These are phyloP conservation scores for Chauna torquata DNA, from an alignment of 2,113 vertebrate species.

Conservation along the genomic window DNA sequence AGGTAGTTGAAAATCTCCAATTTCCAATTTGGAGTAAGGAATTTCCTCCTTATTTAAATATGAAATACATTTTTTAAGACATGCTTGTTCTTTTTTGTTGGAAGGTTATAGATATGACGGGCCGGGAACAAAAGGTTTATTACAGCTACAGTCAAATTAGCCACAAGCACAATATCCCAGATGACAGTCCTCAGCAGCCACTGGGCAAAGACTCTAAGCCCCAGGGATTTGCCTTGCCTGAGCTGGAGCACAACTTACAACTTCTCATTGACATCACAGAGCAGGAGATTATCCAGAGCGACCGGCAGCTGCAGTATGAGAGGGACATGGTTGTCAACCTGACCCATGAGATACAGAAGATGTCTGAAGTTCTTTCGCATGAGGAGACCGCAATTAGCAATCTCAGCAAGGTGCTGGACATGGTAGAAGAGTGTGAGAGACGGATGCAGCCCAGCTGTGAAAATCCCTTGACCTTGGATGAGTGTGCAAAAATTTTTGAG, in stretches of 20 bases:
- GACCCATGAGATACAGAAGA: constrained; percentile 87
- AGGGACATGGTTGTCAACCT: constrained; percentile 91
- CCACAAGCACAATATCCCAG: constrained; percentile 93
- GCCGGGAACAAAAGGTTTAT: constrained; percentile 94
- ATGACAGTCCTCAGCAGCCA: constrained; percentile 79
- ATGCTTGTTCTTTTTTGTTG: not conserved
- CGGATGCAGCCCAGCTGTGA: constrained; percentile 74
- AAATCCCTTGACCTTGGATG: constrained; percentile 78
- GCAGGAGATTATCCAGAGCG: constrained; percentile 97
- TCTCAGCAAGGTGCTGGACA: constrained; percentile 88
- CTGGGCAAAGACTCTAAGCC: constrained; percentile 83
- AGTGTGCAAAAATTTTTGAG: constrained; percentile 90
- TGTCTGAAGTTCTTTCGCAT: constrained; percentile 79
- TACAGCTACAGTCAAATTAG: constrained; percentile 98
- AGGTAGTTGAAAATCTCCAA: not conserved
- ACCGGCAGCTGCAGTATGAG: constrained; percentile 94
- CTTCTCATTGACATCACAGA: constrained; percentile 96
- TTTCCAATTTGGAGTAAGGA: not conserved
- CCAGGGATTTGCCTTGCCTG: constrained; percentile 87
- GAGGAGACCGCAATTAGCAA: constrained; percentile 85
- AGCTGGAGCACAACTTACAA: constrained; percentile 97
- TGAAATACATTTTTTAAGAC: fast-evolving
- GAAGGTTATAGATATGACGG: constrained; percentile 98
- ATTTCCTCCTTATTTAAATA: not conserved
- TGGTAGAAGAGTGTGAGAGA: constrained; percentile 91